Percentiles rank a stretch among this genome's conserved stretches.
Conservation (phyloP, 2,113 vertebrate genomes). For the Cairina moschata region DNA sequence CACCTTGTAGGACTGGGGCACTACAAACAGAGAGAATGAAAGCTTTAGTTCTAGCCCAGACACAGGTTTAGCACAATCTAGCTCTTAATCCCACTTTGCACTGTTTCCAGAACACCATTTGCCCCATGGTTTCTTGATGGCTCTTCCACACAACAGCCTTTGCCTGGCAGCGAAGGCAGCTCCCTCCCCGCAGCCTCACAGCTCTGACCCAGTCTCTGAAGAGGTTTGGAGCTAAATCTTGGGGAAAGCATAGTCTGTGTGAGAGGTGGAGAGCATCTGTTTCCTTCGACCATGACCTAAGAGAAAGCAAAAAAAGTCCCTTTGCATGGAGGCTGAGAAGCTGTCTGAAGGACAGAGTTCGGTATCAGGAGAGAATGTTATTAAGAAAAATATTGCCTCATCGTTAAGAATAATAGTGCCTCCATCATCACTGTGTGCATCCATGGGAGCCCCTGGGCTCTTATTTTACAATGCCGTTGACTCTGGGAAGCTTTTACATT, state of each 20-base stretch:
- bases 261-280: not conserved
- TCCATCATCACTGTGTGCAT: not conserved
- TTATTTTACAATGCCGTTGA: not conserved
- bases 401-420: not conserved
- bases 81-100: not conserved
- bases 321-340: not conserved
- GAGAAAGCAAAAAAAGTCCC: rapidly evolving
- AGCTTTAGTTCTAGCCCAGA: not conserved
- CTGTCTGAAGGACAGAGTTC: not conserved
- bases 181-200: not conserved
- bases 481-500: not conserved
- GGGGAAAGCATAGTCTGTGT: not conserved
- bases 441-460: not conserved
- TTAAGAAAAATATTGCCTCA: not conserved
- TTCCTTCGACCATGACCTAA: not conserved
- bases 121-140: not conserved
- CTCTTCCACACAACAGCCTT: not conserved
- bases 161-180: not conserved
- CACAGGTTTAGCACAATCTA: not conserved
- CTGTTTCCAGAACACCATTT: not conserved
- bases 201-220: not conserved
- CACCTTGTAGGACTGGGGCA: not conserved
- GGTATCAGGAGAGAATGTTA: not conserved
- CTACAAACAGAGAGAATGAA: not conserved
- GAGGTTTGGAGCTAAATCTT: not conserved